Evolutionary conservation across 2,797 vertebrate genomes (phyloP).

Genomic region (Oceanodroma leucorhoa): DNA sequence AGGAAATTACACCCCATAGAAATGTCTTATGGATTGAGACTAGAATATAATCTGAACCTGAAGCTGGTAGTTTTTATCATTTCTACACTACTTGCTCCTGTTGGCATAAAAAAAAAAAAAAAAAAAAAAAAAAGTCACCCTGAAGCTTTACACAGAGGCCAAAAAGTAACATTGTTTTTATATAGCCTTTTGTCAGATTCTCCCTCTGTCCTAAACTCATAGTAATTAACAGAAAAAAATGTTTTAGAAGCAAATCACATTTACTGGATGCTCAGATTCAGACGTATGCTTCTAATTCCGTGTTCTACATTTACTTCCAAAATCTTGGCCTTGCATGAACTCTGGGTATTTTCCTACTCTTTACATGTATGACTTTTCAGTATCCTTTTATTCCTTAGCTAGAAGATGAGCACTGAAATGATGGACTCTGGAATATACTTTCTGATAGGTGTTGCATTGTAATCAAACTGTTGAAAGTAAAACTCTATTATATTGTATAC

Average conservation of each 20-base stretch:
- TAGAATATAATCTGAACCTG: neutral
- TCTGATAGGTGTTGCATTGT: neutral
- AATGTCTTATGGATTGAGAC: neutral
- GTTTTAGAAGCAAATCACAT: neutral
- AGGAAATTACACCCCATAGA: neutral
- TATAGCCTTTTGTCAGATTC: neutral
- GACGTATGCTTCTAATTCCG: fast-evolving
- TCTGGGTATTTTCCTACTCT: neutral
- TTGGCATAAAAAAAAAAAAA: neutral
- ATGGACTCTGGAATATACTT: neutral
- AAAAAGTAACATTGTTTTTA: neutral
- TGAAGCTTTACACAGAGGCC: neutral
- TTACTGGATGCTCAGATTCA: neutral
- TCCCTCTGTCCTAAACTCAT: neutral
- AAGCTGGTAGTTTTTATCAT: neutral
- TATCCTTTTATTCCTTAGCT: neutral
- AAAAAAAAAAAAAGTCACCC: neutral
- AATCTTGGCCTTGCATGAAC: neutral
- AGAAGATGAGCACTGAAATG: neutral
- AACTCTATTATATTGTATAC: neutral
- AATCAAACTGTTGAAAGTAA: neutral
- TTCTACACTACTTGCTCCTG: neutral
- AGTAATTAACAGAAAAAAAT: neutral
- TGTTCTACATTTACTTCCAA: neutral
- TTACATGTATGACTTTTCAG: neutral